Conservation (phyloP, 1,140 invertebrate species). For the Halotydeus destructor region DNA sequence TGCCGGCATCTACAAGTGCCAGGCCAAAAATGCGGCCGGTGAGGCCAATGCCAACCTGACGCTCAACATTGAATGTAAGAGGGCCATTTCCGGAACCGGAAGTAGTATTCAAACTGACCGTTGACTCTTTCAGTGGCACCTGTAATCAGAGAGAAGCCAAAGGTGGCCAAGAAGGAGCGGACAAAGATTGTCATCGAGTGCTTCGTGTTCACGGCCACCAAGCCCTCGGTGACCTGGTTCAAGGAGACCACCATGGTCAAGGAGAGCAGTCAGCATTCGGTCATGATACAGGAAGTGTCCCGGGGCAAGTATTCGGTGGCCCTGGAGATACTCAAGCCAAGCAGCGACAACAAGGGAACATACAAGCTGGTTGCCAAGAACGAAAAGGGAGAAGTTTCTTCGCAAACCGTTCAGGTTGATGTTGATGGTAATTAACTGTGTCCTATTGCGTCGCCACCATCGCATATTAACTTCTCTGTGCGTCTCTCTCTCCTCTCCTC, state of each 20-base stretch:
- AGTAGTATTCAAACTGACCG: background rate
- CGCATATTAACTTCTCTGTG: too few relatives aligned
- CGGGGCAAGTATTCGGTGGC: constrained; percentile 21
- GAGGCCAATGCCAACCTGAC: constrained; percentile 91
- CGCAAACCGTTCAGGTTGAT: constrained; percentile 57
- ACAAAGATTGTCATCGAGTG: constrained; percentile 74
- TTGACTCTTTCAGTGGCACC: constrained; percentile 48
- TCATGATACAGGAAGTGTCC: constrained; percentile 37
- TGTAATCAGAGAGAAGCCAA: constrained; percentile 75
- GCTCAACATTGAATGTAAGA: constrained; percentile 89
- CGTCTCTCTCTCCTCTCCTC: too few relatives aligned
- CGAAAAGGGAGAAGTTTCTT: constrained; percentile 74
- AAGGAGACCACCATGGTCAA: constrained; percentile 55
- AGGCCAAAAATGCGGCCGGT: constrained; percentile 83
- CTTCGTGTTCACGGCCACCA: constrained; percentile 61
- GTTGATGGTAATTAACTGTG: constrained; percentile 12
- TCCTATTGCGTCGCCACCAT: too few relatives aligned
- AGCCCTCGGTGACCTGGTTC: constrained; percentile 69
- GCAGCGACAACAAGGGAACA: constrained; percentile 51
- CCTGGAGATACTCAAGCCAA: constrained; percentile 38
- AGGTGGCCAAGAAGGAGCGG: constrained; percentile 66
- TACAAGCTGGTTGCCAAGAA: constrained; percentile 80
- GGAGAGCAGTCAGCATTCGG: constrained; percentile 46
- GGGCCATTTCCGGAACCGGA: background rate
- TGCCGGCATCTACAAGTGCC: constrained; percentile 93